Evolutionary conservation across 2,888 invertebrate species (phyloP), one percentile per base, ranked within the genome.

Genomic region (Tenthredo mesomela): DNA sequence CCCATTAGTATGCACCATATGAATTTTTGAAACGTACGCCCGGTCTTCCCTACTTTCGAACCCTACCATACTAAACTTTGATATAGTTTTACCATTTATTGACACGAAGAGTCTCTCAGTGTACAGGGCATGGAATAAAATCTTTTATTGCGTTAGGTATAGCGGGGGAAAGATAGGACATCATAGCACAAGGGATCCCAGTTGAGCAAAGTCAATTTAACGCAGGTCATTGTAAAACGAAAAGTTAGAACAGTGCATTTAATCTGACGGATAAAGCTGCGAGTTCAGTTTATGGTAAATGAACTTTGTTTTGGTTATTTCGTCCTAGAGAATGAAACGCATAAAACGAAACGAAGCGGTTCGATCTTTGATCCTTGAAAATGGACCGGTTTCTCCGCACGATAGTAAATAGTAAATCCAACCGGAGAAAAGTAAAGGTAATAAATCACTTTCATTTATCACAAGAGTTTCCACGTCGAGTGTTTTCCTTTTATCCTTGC

Each of bases 401-500:
- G 29, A 77, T 54, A 50, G 50, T 29, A 12, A 77, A 33, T 77
- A 18, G 47, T 77, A 33, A 50, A 33, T 77, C 50, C 50, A 29
- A 54, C 33, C 21, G 18, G 29, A 77, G 77, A 25, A 25, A 33
- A 29, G 33, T 29, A 6, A 40, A 33, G 50, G 77, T 50, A 33
- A 47, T 54, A 47, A 77, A 77, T 77, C 50, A 77, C 77, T 77
- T 77, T 77, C 50, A 77, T 77, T 77, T 54, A 77, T 77, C 77
- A 54, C 77, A 12, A n/a, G 77, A 77, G 77, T 77, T 77, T 77
- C 77, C 77, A 54, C 77, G 77, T 77, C 50, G 29, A 54, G 77
- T 33, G 77, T 77, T 77, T 77, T n/a, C 77, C 77, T 77, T 77
- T 77, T 54, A 77, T 54, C 40, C 77, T 25, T 77, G 18, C 18